These are phyloP conservation scores for Anoura caudifer DNA, from an alignment of 2,113 vertebrate species.

Conservation along the genomic window DNA sequence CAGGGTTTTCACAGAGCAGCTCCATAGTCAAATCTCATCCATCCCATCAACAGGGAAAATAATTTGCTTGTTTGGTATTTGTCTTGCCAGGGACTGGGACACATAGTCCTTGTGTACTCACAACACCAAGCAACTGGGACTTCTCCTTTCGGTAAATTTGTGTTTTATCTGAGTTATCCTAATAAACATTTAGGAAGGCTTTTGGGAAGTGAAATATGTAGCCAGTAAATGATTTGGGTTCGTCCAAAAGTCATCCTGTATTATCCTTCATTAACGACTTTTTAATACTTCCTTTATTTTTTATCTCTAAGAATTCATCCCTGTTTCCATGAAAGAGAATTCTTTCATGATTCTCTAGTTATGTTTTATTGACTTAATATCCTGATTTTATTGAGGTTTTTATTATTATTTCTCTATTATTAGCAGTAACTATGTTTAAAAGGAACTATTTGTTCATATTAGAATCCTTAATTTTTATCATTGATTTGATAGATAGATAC, in stretches of 20 bases:
- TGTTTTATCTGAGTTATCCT: background rate
- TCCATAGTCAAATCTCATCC: background rate
- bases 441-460: background rate
- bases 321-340: background rate
- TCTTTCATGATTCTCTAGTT: slow-evolving; percentile 3
- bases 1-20: background rate
- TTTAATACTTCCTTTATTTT: background rate
- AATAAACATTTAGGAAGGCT: background rate
- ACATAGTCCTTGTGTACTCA: background rate
- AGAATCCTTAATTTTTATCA: background rate
- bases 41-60: background rate
- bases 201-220: background rate
- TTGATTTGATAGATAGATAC: background rate
- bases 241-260: background rate
- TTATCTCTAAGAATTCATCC: background rate
- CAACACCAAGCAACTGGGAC: background rate
- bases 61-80: background rate
- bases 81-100: background rate
- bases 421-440: background rate
- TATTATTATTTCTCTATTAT: background rate
- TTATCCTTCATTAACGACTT: background rate
- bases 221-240: background rate
- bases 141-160: background rate
- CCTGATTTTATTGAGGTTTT: background rate
- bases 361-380: background rate